Base-by-base conservation (phyloP, 2,113 vertebrate species). In the Entelurus aequoreus region DNA sequence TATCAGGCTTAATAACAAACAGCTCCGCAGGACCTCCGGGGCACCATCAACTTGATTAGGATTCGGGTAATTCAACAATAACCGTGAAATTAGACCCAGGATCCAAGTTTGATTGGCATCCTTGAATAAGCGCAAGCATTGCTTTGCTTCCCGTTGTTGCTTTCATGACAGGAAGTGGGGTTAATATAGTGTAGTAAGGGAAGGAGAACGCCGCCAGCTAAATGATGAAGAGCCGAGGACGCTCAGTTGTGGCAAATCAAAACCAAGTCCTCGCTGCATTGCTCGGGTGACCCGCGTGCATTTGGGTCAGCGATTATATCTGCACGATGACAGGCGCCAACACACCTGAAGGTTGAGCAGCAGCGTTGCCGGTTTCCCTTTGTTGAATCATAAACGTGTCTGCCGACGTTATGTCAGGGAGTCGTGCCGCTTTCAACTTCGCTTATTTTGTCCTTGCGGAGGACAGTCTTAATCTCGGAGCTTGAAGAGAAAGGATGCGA, bases 241-340 rank as follows among this genome's bases (percentile, higher is more conserved):
- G 11, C n/a, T 47, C 5, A 1, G 68, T 73, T 4, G 14, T 44
- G 35, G 61, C 51, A 65, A 63, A 74, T 64, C 62, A 72, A 69
- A 74, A 63, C 10, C 35, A 7, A 0, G 40, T 28, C 63, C 48
- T 56, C 1, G 49, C 54, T 58, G 53, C 6, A 28, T 52, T 42
- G 19, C 35, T 36, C 13, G 1, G 0, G 19, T 57, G 55, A 67
- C 75, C 64, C 3, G 62, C 66, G 66, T 19, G 16, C 35, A 66
- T 69, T 73, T 66, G 69, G 72, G 68, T 80, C 66, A 71, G 51
- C 51, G 55, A 71, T 51, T 54, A 63, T 58, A 60, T 73, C 54
- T 72, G 68, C 60, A 65, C 57, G 64, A 63, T 36, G 59, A 73
- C 54, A 58, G 50, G 71, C 44, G 60, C 59, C 65, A 66, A 28